These are phyloP conservation scores for Xyliphius kryptos DNA, from an alignment of 2,113 vertebrate species.

Conservation along the genomic window DNA sequence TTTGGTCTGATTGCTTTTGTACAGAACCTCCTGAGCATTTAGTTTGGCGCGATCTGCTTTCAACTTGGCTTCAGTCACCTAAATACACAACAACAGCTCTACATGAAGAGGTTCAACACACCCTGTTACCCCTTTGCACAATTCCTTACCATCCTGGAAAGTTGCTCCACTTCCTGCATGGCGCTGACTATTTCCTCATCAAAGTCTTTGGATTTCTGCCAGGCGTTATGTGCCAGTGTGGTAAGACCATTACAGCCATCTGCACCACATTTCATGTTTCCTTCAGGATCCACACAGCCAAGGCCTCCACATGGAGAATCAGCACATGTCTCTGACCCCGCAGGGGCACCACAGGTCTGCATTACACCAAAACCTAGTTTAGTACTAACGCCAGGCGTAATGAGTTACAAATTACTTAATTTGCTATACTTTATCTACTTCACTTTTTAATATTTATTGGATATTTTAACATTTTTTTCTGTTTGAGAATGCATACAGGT, in stretches of 20 bases:
- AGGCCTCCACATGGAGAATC: conserved; percentile 77
- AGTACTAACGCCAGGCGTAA: too few species aligned
- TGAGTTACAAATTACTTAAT: too few species aligned
- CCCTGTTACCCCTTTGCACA: too few species aligned
- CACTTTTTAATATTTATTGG: too few species aligned
- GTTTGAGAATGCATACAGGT: too few species aligned
- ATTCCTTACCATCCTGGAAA: conserved; percentile 84
- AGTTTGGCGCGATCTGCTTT: conserved; percentile 86
- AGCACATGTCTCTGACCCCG: conserved; percentile 62
- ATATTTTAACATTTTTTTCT: too few species aligned
- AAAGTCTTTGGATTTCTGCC: conserved; percentile 78
- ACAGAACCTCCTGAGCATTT: conserved; percentile 77
- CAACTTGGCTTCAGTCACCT: conserved; percentile 87
- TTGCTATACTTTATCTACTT: too few species aligned
- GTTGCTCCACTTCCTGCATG: conserved; percentile 87
- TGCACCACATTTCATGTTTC: conserved; percentile 75
- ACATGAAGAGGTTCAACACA: neutral
- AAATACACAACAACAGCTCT: conserved; percentile 16
- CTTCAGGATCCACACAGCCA: conserved; percentile 70
- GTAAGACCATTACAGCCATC: conserved; percentile 77
- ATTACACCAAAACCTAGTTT: neutral
- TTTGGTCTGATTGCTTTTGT: conserved; percentile 85
- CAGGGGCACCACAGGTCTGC: conserved; percentile 79
- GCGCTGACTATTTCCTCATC: conserved; percentile 79
- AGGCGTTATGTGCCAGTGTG: conserved; percentile 64